Evolutionary conservation across 2,888 invertebrate species (phyloP).

Genomic region (Orchestes rusci): DNA sequence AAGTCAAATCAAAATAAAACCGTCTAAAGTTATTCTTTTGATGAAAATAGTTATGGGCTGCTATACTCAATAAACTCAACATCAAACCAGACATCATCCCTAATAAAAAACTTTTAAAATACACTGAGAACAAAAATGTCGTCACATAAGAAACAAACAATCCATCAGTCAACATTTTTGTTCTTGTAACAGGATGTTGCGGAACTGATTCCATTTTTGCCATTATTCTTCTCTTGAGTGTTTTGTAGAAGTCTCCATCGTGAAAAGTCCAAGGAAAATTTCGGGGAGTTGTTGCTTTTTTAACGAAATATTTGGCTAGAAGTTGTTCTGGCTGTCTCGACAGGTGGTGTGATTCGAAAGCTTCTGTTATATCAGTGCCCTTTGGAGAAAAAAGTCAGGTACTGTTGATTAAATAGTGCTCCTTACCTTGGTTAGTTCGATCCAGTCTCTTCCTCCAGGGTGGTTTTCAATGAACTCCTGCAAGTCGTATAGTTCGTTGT

Average conservation of each 20-base stretch:
- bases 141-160: conserved; percentile 37
- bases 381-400: conserved; percentile 30
- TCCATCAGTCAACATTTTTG: conserved; percentile 43
- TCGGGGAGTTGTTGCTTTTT: conserved; percentile 55
- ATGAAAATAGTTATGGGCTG: conserved; percentile 73
- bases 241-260: conserved; percentile 66
- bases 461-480: conserved; percentile 69
- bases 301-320: conserved; percentile 58
- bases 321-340: conserved; percentile 47
- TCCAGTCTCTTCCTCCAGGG: conserved; percentile 80
- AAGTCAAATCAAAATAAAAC: conserved; percentile 65
- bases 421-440: conserved; percentile 55
- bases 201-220: conserved; percentile 45
- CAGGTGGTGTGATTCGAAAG: conserved; percentile 68
- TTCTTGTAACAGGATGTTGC: conserved; percentile 36
- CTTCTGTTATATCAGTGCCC: conserved; percentile 76
- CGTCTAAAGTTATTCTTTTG: conserved; percentile 69
- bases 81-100: conserved; percentile 50
- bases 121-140: conserved; percentile 32
- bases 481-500: conserved; percentile 76
- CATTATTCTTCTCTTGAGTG: conserved; percentile 56
- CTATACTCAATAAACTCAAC: conserved; percentile 53
- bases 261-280: conserved; percentile 68
- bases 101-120: conserved; percentile 40
- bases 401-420: background rate